Evolutionary conservation across 2,888 invertebrate genomes (phyloP).

Genomic region (Dolichopus griseipennis): DNA sequence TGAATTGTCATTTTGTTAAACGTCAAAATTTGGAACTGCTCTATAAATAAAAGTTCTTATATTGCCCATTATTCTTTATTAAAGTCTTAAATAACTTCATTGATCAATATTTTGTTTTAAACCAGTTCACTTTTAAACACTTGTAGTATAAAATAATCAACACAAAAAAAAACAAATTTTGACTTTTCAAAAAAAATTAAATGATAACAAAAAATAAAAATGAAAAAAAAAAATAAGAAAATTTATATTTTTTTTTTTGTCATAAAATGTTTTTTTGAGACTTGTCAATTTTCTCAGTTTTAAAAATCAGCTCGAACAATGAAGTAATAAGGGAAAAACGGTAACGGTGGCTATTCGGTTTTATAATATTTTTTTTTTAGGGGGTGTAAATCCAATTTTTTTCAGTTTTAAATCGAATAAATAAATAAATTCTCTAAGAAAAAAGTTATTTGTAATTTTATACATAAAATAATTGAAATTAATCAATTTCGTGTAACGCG

Average conservation of each 20-base stretch:
- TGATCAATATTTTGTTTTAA: too few relatives aligned
- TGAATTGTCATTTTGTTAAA: too few relatives aligned
- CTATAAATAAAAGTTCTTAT: too few relatives aligned
- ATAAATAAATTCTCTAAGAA: background rate
- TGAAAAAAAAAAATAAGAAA: background rate
- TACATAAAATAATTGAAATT: too few relatives aligned
- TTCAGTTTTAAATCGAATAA: background rate
- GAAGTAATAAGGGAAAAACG: background rate
- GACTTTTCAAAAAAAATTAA: too few relatives aligned
- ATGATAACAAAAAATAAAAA: background rate
- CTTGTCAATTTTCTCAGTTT: background rate
- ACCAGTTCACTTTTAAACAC: too few relatives aligned
- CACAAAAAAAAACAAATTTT: too few relatives aligned
- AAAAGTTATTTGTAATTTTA: background rate
- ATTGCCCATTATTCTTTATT: too few relatives aligned
- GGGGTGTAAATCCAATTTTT: background rate
- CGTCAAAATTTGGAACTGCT: too few relatives aligned
- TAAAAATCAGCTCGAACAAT: background rate
- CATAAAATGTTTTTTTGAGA: background rate
- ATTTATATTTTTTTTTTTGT: background rate
- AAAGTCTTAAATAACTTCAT: too few relatives aligned
- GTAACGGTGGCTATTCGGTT: background rate
- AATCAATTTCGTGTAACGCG: too few relatives aligned
- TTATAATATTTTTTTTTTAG: constrained; percentile 2
- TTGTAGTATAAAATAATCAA: too few relatives aligned